Percentiles rank a stretch among this genome's conserved stretches.
Conservation (phyloP, 2,113 vertebrate genomes). For the Alaudala cheleensis region DNA sequence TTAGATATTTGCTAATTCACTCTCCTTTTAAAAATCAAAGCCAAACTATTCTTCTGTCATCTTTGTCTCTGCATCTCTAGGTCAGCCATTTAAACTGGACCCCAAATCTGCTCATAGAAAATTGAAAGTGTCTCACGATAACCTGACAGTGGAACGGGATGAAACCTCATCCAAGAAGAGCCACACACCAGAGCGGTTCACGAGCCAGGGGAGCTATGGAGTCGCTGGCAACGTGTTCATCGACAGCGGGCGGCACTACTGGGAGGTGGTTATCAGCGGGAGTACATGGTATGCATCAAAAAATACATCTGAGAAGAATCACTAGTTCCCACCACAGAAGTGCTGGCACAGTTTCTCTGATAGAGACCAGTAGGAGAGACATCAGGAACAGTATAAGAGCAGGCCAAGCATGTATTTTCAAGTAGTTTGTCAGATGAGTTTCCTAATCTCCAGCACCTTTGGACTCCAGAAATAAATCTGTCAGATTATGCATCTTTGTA, state of each 20-base stretch:
- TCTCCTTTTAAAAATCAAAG: neutral
- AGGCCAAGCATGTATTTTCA: neutral
- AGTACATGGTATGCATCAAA: slow-evolving; percentile 88
- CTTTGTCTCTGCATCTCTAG: slow-evolving; percentile 67
- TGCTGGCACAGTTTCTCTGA: neutral
- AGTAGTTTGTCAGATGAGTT: neutral
- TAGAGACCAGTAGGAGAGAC: neutral
- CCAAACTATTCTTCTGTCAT: neutral
- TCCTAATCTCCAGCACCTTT: neutral
- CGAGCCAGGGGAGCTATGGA: slow-evolving; percentile 92
- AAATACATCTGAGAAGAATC: neutral
- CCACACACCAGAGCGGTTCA: slow-evolving; percentile 93
- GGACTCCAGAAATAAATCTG: neutral
- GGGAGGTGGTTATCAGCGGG: slow-evolving; percentile 96
- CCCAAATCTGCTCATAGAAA: slow-evolving; percentile 96
- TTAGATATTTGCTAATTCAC: neutral
- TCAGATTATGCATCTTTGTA: neutral
- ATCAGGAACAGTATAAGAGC: neutral
- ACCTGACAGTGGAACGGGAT: slow-evolving; percentile 94
- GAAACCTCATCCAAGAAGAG: slow-evolving; percentile 96
- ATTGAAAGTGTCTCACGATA: slow-evolving; percentile 94
- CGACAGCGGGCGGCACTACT: slow-evolving; percentile 97
- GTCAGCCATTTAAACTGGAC: slow-evolving; percentile 97
- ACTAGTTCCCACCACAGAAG: neutral
- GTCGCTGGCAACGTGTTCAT: slow-evolving; percentile 95